Percentiles rank a stretch among this genome's conserved stretches.
Evolutionary conservation across 1,140 invertebrate genomes (phyloP).

Genomic region (Sycobia sp.): DNA sequence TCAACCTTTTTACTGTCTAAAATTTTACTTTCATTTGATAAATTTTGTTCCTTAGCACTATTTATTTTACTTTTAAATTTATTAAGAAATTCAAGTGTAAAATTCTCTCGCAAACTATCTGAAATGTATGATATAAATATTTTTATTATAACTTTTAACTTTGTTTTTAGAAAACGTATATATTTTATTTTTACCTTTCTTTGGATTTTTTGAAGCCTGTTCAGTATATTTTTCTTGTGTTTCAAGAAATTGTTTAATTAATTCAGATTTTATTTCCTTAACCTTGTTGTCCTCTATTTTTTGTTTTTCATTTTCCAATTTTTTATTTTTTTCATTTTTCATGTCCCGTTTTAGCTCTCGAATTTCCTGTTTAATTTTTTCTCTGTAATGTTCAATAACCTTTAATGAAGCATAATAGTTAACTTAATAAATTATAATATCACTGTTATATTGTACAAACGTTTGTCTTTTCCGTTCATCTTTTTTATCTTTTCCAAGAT

Average conservation of each 20-base stretch:
- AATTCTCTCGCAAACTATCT: constrained; percentile 65
- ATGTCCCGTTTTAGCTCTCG: constrained; percentile 74
- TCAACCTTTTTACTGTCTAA: constrained; percentile 34
- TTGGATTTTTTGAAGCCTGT: constrained; percentile 68
- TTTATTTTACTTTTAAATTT: constrained; percentile 84
- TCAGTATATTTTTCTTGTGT: constrained; percentile 80
- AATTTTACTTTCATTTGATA: constrained; percentile 41
- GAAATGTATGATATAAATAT: background rate
- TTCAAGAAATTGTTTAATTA: constrained; percentile 75
- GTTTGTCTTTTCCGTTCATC: constrained; percentile 71
- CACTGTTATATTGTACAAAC: constrained; percentile 53
- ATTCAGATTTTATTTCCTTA: constrained; percentile 64
- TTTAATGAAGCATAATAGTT: background rate
- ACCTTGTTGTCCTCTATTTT: constrained; percentile 55
- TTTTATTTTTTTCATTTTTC: constrained; percentile 67
- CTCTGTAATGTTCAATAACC: constrained; percentile 65
- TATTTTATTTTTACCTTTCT: constrained; percentile 65
- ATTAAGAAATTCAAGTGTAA: constrained; percentile 77
- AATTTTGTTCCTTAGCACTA: constrained; percentile 66
- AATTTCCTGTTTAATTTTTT: constrained; percentile 79
- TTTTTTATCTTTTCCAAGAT: constrained; percentile 71
- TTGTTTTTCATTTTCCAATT: constrained; percentile 60
- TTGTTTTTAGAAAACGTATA: background rate
- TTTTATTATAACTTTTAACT: background rate
- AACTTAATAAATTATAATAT: constrained; percentile 22